phyloP scores from a whole-genome alignment of 1,140 invertebrate species.

The Lethocerus indicus region DNA sequence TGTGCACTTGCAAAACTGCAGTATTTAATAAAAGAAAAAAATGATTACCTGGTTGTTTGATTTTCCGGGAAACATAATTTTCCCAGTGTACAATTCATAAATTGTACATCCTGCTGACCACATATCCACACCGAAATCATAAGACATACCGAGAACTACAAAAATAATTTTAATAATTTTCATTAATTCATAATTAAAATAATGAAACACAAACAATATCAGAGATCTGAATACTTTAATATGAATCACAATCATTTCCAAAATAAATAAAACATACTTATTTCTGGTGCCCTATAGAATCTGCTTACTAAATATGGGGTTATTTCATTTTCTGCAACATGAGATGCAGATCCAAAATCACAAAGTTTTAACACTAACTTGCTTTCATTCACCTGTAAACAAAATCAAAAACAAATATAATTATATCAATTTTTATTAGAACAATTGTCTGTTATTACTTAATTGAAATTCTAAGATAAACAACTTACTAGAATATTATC shows the following conservation, averaged over 20 bases:
- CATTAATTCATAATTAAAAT: neutral
- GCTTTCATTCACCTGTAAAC: conserved; percentile 77
- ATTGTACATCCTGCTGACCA: conserved; percentile 98
- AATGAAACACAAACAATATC: neutral
- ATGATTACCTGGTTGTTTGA: conserved; percentile 70
- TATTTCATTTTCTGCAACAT: conserved; percentile 88
- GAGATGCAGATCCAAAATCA: conserved; percentile 97
- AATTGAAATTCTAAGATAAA: neutral
- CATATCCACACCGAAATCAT: conserved; percentile 95
- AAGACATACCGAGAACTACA: conserved; percentile 81
- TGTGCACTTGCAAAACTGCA: neutral
- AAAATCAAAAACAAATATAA: neutral
- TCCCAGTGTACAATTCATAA: conserved; percentile 97
- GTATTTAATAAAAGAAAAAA: neutral
- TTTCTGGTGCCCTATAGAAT: conserved; percentile 97
- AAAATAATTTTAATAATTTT: conserved; percentile 16
- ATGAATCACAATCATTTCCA: neutral
- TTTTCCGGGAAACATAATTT: conserved; percentile 95
- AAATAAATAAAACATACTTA: conserved; percentile 49
- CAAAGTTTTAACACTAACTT: conserved; percentile 93
- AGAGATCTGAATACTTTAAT: neutral
- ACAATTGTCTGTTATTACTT: neutral
- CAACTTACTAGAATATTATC: conserved; percentile 85
- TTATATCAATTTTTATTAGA: neutral
- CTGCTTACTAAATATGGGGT: conserved; percentile 97